Evolutionary conservation across 2,888 invertebrate species (phyloP), one percentile per base, ranked within the genome.

Genomic region (Tetragnatha montana): DNA sequence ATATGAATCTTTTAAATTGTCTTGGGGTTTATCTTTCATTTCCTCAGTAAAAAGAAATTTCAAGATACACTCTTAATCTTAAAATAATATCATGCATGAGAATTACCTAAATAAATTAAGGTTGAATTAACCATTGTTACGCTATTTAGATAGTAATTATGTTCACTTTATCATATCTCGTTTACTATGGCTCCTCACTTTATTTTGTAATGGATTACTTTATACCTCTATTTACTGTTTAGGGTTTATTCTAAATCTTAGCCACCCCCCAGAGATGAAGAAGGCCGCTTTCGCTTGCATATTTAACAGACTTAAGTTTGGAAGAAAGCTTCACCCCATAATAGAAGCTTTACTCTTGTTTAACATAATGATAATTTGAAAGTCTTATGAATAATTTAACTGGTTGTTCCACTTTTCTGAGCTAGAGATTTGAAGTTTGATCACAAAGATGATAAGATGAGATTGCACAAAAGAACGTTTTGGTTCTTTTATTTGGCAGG

Each of bases 321-420:
- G 76, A n/a, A 49, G 75, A 47, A 75, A 75, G 49, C 47, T n/a
- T 47, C 47, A n/a, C n/a, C 47, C 14, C 75, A n/a, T 75, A 6
- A 75, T 75, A 75, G 17, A 75, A 60, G 60, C 60, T 60, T 47
- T 75, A 75, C 47, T 17, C 60, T 17, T 60, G 60, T 78, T 78
- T 78, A 22, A 51, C 78, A 78, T 60, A 78, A 22, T 60, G 78
- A 60, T 78, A 60, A 78, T 78, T 22, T 78, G 17, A 21, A 60
- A 22, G 21, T 21, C 78, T 78, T 78, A 78, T 60, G 78, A 78
- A 78, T 78, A 78, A 78, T 78, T 78, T 78, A 78, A 78, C 78
- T 78, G 21, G n/a, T 78, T 78, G 50, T 78, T 51, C 51, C 78
- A 78, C 21, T 8, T 35, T 35, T 60, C 21, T 8, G 60, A 51